These are phyloP conservation scores for Rhopalosiphum padi DNA, from an alignment of 1,140 invertebrate genomes.

Conservation along the genomic window DNA sequence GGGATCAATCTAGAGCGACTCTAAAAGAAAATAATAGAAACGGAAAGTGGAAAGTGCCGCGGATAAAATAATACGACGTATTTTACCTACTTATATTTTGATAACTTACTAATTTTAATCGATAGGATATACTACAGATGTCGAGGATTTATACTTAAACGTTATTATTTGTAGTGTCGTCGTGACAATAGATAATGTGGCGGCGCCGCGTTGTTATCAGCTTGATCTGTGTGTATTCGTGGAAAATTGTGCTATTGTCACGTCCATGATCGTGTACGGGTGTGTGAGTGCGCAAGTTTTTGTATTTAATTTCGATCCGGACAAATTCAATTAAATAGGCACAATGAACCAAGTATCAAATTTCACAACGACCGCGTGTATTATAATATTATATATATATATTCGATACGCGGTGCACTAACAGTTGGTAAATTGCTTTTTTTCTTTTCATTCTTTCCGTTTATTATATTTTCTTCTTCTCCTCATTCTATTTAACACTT, in stretches of 20 bases:
- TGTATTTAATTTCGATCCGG: slow-evolving; percentile 39
- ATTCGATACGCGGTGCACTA: background rate
- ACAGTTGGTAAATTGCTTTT: slow-evolving; percentile 49
- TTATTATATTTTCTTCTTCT: background rate
- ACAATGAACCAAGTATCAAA: slow-evolving; percentile 45
- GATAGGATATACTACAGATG: background rate
- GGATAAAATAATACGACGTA: background rate
- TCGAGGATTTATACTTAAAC: background rate
- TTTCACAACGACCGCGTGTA: slow-evolving; percentile 24
- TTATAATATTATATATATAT: background rate
- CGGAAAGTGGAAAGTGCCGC: slow-evolving; percentile 5
- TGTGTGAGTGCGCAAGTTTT: background rate
- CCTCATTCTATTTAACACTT: background rate
- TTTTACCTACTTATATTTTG: background rate
- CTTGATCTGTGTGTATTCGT: background rate
- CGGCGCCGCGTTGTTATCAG: slow-evolving; percentile 5
- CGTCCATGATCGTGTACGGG: background rate
- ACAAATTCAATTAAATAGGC: slow-evolving; percentile 44
- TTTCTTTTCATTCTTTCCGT: slow-evolving; percentile 8
- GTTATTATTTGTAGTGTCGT: background rate
- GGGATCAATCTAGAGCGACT: background rate
- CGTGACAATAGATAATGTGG: background rate
- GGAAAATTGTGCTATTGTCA: background rate
- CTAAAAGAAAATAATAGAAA: background rate
- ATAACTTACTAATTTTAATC: background rate